Evolutionary conservation across 2,113 vertebrate species (phyloP).

Genomic region (Miniopterus natalensis): DNA sequence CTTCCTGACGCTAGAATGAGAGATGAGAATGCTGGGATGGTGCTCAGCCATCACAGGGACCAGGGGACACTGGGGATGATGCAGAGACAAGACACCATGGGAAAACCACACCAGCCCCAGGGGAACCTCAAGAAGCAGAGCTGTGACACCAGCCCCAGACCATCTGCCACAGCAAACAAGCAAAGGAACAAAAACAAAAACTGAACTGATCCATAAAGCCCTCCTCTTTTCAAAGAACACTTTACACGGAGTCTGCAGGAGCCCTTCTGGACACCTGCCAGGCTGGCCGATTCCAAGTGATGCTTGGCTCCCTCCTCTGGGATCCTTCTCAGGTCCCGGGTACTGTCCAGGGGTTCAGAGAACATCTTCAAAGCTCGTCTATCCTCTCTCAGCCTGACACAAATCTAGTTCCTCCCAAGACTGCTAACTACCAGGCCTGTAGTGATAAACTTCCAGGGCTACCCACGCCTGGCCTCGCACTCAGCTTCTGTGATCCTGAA

Average conservation of each 20-base stretch:
- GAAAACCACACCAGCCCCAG: background rate
- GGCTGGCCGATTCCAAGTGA: too few relatives aligned
- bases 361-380: background rate
- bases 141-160: background rate
- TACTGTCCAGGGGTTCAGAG: accelerated
- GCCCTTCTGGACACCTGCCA: accelerated
- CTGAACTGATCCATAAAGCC: accelerated
- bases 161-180: background rate
- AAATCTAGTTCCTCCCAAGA: background rate
- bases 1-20: background rate
- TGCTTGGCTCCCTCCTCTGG: background rate
- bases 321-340: background rate
- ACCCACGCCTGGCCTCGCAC: accelerated
- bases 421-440: accelerated
- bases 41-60: background rate
- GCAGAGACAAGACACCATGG: background rate
- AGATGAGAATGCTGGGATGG: background rate
- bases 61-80: background rate
- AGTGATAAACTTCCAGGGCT: background rate
- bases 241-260: accelerated
- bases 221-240: background rate
- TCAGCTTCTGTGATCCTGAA: background rate
- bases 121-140: background rate
- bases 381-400: accelerated
- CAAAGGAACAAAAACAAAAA: background rate